phyloP scores from a whole-genome alignment of 1,140 invertebrate genomes.

The Drosophila yakuba region DNA sequence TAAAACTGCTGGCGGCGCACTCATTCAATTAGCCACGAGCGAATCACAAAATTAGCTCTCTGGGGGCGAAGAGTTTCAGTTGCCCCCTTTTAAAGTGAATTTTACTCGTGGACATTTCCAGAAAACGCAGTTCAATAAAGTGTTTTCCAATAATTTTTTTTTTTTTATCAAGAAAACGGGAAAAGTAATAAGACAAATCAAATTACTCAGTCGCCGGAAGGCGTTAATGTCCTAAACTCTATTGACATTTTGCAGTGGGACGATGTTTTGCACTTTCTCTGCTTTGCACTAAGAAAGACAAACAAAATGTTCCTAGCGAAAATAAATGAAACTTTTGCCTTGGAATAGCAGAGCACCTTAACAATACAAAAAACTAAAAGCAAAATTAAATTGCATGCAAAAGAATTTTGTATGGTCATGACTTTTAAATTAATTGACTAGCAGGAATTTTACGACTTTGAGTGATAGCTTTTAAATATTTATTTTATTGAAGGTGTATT shows the following conservation, averaged over 20 bases:
- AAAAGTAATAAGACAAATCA: constrained; percentile 7
- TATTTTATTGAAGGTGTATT: too few relatives aligned
- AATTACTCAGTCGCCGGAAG: constrained; percentile 4
- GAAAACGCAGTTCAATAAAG: background rate
- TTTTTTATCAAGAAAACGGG: background rate
- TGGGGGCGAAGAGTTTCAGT: background rate
- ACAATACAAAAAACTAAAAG: background rate
- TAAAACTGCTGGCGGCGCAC: constrained; percentile 52
- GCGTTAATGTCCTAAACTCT: constrained; percentile 48
- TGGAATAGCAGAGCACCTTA: background rate
- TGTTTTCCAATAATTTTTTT: background rate
- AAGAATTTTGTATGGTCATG: background rate
- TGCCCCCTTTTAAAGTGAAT: background rate
- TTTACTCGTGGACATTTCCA: constrained; percentile 5
- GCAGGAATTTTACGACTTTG: too few relatives aligned
- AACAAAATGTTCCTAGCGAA: constrained; percentile 7
- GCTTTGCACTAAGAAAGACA: constrained; percentile 2
- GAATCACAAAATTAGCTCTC: constrained; percentile 24
- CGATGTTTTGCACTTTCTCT: constrained; percentile 1
- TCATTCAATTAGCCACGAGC: constrained; percentile 16
- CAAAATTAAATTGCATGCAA: background rate
- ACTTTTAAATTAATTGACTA: too few relatives aligned
- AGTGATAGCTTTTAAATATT: too few relatives aligned
- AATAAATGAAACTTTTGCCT: background rate
- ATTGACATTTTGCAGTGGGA: constrained; percentile 50